These are phyloP conservation scores for Plodia interpunctella DNA, from an alignment of 1,140 invertebrate genomes.

Conservation along the genomic window DNA sequence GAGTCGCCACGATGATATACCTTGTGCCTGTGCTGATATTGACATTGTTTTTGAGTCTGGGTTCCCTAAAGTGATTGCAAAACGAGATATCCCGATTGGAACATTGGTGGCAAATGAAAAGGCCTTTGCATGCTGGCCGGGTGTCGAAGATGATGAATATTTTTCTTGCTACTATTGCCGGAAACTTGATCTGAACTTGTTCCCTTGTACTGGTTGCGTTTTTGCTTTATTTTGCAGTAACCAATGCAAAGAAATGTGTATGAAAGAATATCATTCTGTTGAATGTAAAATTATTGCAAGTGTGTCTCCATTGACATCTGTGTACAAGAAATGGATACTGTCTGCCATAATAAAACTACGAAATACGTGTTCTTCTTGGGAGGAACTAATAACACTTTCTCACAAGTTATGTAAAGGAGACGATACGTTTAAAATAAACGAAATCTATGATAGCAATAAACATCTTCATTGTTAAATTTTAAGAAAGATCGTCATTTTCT, in stretches of 20 bases:
- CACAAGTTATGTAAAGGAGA: not conserved
- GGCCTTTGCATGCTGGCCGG: not conserved
- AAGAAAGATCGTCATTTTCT: slow-evolving; percentile 9
- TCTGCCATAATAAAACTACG: slow-evolving; percentile 3
- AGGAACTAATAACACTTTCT: slow-evolving; percentile 8
- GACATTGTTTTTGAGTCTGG: slow-evolving; percentile 12
- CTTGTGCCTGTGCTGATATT: slow-evolving; percentile 14
- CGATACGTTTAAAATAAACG: slow-evolving; percentile 7
- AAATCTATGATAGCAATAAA: slow-evolving; percentile 14
- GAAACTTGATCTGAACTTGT: slow-evolving; percentile 13
- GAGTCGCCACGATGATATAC: slow-evolving; percentile 14
- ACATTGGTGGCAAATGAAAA: slow-evolving; percentile 7
- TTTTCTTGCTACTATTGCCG: slow-evolving; percentile 9
- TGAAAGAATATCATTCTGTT: slow-evolving; percentile 14
- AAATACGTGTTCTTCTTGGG: slow-evolving; percentile 13
- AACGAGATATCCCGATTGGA: slow-evolving; percentile 10
- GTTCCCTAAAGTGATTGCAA: slow-evolving; percentile 16
- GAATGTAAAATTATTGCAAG: slow-evolving; percentile 14
- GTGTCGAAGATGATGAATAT: not conserved
- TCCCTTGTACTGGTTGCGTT: slow-evolving; percentile 16
- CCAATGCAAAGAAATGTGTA: slow-evolving; percentile 7
- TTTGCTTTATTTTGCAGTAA: slow-evolving; percentile 14
- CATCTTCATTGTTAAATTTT: slow-evolving; percentile 16
- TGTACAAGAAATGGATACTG: not conserved
- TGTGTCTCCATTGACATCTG: not conserved